Evolutionary conservation across 2,888 invertebrate genomes (phyloP).

Genomic region (Lasioglossum figueresi): DNA sequence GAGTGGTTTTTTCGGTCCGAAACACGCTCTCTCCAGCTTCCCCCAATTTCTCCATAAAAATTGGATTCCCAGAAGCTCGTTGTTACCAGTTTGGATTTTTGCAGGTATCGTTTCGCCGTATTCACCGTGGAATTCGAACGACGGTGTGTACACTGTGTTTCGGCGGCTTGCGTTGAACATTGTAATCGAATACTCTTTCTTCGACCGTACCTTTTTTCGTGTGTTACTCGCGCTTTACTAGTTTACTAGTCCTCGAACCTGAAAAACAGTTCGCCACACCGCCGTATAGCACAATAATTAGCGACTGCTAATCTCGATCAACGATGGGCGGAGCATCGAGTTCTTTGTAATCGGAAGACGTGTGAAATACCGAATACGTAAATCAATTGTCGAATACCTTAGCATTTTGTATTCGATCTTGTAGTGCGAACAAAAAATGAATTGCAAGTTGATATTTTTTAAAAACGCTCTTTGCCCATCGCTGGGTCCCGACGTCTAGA

Average conservation of each 20-base stretch:
- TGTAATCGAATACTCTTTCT: slow-evolving; percentile 17
- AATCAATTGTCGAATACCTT: neutral
- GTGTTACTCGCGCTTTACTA: neutral
- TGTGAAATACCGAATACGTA: neutral
- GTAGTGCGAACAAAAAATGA: neutral
- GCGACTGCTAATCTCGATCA: slow-evolving; percentile 17
- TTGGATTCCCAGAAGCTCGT: neutral
- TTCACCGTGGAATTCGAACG: neutral
- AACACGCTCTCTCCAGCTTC: neutral
- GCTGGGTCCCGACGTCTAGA: slow-evolving; percentile 22
- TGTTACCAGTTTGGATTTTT: neutral
- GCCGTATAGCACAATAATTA: slow-evolving; percentile 48
- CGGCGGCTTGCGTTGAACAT: neutral
- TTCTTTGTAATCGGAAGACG: neutral
- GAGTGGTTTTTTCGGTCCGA: neutral
- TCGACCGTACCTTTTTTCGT: slow-evolving; percentile 3
- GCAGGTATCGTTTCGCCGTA: neutral
- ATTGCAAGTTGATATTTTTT: neutral
- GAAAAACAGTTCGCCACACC: slow-evolving; percentile 5
- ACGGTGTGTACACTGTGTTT: neutral
- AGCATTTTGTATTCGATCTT: neutral
- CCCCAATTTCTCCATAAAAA: neutral
- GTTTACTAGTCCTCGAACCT: slow-evolving; percentile 16
- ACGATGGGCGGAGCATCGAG: neutral
- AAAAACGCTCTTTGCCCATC: neutral